Conservation (phyloP, 2,113 vertebrate genomes). For the Halichoeres trimaculatus region DNA sequence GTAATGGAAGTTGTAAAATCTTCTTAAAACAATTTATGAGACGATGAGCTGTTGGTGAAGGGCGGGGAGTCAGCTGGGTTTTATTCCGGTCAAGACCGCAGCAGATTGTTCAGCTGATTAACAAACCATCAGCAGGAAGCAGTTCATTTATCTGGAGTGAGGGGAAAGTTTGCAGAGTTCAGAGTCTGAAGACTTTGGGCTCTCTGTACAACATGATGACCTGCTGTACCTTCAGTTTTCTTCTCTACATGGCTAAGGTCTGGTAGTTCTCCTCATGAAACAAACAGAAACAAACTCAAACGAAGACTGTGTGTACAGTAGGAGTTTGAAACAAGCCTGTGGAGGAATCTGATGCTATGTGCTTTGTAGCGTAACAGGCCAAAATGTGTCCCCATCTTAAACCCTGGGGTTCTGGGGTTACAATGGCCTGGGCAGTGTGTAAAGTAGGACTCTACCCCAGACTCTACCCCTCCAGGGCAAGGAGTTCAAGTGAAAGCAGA, state of each 20-base stretch:
- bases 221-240: background rate
- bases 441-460: no score
- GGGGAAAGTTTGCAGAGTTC: background rate
- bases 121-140: background rate
- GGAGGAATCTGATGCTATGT: no score
- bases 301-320: no score
- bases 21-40: constrained; percentile 3
- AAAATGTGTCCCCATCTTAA: no score
- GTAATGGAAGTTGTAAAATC: constrained; percentile 10
- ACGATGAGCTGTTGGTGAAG: background rate
- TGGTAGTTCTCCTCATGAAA: background rate
- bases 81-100: constrained; percentile 3
- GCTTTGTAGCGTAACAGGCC: no score
- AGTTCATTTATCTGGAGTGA: constrained; percentile 9
- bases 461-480: no score
- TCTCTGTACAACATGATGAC: background rate
- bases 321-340: no score
- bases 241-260: background rate
- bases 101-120: constrained; percentile 27
- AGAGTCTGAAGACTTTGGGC: background rate
- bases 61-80: constrained; percentile 1
- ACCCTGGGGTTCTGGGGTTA: no score
- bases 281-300: background rate
- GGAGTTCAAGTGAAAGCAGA: no score
- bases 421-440: no score